phyloP scores from a whole-genome alignment of 2,113 vertebrate genomes.

The Thunnus thynnus region DNA sequence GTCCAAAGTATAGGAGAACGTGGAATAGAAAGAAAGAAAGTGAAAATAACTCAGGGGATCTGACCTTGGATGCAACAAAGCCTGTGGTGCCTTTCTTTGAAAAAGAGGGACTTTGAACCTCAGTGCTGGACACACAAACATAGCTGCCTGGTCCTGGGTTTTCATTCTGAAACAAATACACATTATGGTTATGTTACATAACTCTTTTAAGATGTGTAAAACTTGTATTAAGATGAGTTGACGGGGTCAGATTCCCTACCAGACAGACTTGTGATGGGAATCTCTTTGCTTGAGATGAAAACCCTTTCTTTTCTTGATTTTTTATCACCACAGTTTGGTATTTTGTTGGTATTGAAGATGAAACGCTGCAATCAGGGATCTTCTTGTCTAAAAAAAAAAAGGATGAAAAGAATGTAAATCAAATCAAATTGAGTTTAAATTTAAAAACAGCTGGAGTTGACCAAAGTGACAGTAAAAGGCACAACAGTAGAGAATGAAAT shows the following conservation, averaged over 20 bases:
- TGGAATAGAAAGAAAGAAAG: background rate
- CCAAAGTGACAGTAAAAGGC: no score
- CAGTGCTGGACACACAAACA: conserved; percentile 61
- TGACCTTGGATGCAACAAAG: conserved; percentile 86
- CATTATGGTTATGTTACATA: background rate
- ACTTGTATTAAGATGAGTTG: background rate
- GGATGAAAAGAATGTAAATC: background rate
- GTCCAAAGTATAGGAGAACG: no score
- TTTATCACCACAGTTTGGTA: conserved; percentile 49
- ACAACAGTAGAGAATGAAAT: no score
- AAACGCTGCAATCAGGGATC: conserved; percentile 1
- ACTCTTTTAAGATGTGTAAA: background rate
- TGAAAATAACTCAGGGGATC: background rate
- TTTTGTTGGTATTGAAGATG: conserved; percentile 80
- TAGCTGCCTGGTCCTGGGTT: conserved; percentile 86
- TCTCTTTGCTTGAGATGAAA: conserved; percentile 82
- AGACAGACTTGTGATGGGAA: conserved; percentile 70
- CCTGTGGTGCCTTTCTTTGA: conserved; percentile 86
- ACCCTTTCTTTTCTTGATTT: conserved; percentile 79
- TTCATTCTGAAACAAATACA: conserved; percentile 79
- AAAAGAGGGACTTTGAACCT: conserved; percentile 82
- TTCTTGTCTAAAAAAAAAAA: conserved; percentile 50
- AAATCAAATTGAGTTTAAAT: background rate
- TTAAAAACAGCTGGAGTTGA: no score
- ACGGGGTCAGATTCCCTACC: conserved; percentile 63